phyloP scores from a whole-genome alignment of 2,113 vertebrate species.

The Tamias sibiricus region DNA sequence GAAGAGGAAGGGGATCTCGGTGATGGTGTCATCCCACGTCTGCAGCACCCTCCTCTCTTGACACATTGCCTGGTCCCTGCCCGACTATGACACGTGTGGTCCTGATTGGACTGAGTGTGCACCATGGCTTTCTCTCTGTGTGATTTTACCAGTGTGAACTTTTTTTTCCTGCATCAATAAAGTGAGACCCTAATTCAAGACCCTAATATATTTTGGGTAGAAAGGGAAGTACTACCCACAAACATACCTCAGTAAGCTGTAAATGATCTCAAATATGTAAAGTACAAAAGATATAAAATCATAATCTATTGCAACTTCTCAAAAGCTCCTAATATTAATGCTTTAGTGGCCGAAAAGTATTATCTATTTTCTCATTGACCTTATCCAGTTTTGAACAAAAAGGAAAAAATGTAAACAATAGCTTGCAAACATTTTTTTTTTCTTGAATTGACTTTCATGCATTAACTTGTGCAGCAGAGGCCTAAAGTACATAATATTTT shows the following conservation, averaged over 20 bases:
- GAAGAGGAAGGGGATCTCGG: background rate
- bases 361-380: background rate
- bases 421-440: constrained; percentile 35
- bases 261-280: background rate
- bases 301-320: background rate
- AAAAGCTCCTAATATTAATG: background rate
- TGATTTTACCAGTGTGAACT: background rate
- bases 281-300: background rate
- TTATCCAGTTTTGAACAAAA: constrained; percentile 45
- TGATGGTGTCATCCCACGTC: accelerated
- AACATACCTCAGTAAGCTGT: background rate
- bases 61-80: background rate
- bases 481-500: constrained; percentile 35
- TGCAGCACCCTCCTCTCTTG: background rate
- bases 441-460: background rate
- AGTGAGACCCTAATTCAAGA: background rate
- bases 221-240: background rate
- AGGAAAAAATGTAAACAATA: background rate
- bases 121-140: background rate
- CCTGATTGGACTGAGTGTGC: background rate
- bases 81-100: accelerated
- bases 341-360: constrained; percentile 9
- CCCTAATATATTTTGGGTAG: background rate
- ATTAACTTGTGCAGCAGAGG: background rate
- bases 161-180: background rate